A percentile compares a stretch with the other conserved stretches of the same genome.
These are phyloP conservation scores for Centropyge bicolor DNA, from an alignment of 2,797 vertebrate genomes.

Conservation along the genomic window DNA sequence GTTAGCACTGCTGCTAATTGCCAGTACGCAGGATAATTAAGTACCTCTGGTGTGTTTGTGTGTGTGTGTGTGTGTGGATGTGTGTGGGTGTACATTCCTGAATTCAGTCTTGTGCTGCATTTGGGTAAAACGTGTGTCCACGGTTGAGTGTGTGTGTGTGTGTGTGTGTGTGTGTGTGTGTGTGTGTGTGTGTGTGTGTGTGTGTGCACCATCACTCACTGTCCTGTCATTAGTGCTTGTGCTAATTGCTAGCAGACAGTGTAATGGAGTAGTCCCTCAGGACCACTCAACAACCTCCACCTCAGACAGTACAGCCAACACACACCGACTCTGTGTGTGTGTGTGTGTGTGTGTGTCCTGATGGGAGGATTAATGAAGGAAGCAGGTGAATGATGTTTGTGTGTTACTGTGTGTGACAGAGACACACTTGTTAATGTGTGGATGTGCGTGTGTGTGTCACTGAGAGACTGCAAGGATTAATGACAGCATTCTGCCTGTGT, in stretches of 20 bases:
- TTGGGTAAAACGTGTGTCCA: conserved; percentile 1
- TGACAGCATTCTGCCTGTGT: neutral
- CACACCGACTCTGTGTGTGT: conserved; percentile 34
- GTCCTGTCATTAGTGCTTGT: conserved; percentile 59
- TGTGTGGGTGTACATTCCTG: neutral
- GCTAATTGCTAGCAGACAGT: conserved; percentile 68
- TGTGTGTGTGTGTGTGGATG: neutral
- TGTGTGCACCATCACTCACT: conserved; percentile 60
- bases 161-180: neutral
- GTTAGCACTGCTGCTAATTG: conserved; percentile 63
- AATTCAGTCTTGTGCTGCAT: neutral
- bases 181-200: neutral
- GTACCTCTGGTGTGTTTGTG: conserved; percentile 2
- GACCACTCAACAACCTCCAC: conserved; percentile 39
- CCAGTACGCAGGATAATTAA: conserved; percentile 50
- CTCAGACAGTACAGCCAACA: conserved; percentile 34
- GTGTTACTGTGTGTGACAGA: conserved; percentile 29
- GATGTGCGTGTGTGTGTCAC: neutral
- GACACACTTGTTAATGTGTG: conserved; percentile 21
- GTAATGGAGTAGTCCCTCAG: conserved; percentile 64
- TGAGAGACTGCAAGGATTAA: conserved; percentile 15
- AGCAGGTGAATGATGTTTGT: conserved; percentile 37
- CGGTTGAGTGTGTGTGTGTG: neutral
- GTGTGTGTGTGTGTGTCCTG: conserved; percentile 23
- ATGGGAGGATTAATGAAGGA: conserved; percentile 42